A percentile compares a stretch with the other conserved stretches of the same genome.
phyloP scores from a whole-genome alignment of 2,113 vertebrate species.

The Entelurus aequoreus region DNA sequence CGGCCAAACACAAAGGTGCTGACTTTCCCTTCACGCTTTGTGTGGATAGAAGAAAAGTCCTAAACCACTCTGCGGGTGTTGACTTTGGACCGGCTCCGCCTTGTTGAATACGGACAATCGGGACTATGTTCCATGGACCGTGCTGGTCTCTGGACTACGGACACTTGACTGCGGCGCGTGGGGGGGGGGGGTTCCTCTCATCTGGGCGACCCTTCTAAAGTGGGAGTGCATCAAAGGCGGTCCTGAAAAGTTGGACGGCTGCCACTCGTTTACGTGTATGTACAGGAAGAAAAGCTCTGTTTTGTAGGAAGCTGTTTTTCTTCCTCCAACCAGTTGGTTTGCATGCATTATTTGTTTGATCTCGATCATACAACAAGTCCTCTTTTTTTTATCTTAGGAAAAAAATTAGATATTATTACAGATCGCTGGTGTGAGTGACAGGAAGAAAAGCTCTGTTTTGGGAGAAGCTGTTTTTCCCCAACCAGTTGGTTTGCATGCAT shows the following conservation, averaged over 20 bases:
- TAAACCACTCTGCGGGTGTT: conserved; percentile 34
- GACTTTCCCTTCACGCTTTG: conserved; percentile 29
- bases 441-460: too few species aligned
- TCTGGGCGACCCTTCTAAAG: conserved; percentile 13
- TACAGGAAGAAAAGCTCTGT: too few species aligned
- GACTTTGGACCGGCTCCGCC: conserved; percentile 40
- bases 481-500: too few species aligned
- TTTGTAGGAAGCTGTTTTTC: too few species aligned
- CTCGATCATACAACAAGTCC: too few species aligned
- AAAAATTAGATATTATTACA: too few species aligned
- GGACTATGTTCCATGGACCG: conserved; percentile 15
- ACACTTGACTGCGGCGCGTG: background rate
- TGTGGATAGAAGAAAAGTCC: conserved; percentile 37
- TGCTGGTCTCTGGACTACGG: conserved; percentile 21
- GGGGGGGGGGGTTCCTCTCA: conserved; percentile 7
- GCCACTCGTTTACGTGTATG: conserved; percentile 55
- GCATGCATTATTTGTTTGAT: background rate
- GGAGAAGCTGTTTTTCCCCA: too few species aligned
- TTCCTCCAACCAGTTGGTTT: conserved; percentile 45
- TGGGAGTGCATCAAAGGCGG: conserved; percentile 25
- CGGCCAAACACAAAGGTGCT: conserved; percentile 28
- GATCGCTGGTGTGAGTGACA: too few species aligned
- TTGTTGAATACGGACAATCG: conserved; percentile 21
- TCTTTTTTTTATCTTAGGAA: too few species aligned
- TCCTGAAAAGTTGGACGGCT: conserved; percentile 26